These are phyloP conservation scores for Hycleus phaleratus DNA, from an alignment of 1,140 invertebrate species.

Conservation along the genomic window DNA sequence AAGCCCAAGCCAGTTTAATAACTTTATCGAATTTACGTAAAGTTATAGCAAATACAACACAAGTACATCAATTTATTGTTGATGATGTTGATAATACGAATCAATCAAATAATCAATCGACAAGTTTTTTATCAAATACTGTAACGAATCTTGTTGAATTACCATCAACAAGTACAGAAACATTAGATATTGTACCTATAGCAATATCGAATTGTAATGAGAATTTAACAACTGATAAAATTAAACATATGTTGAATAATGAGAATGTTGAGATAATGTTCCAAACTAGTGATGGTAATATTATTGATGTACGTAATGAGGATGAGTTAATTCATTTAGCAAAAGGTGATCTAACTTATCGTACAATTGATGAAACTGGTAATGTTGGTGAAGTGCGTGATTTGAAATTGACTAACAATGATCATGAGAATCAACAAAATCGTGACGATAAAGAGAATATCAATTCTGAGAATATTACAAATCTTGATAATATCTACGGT, in stretches of 20 bases:
- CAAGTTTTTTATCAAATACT: constrained; percentile 33
- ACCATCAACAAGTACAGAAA: background rate
- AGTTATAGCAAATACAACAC: constrained; percentile 30
- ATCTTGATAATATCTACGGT: constrained; percentile 1
- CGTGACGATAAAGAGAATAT: background rate
- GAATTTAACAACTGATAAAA: constrained; percentile 26
- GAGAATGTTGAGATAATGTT: constrained; percentile 35
- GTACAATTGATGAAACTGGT: constrained; percentile 34
- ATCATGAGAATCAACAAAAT: background rate
- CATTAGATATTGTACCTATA: constrained; percentile 7
- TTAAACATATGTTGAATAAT: constrained; percentile 29
- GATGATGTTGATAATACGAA: constrained; percentile 33
- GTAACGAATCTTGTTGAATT: constrained; percentile 1
- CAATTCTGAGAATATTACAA: background rate
- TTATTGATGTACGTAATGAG: constrained; percentile 32
- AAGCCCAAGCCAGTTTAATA: constrained; percentile 33
- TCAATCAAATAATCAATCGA: constrained; percentile 25
- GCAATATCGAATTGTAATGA: background rate
- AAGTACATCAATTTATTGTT: constrained; percentile 32
- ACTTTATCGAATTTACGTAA: constrained; percentile 34
- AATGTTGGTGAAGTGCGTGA: constrained; percentile 31
- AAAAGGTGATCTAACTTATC: constrained; percentile 28
- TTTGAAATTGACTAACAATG: constrained; percentile 40
- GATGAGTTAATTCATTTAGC: constrained; percentile 30
- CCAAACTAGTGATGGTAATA: constrained; percentile 34